A percentile compares a stretch with the other conserved stretches of the same genome.
phyloP scores from a whole-genome alignment of 2,113 vertebrate genomes.

The Passer montanus region DNA sequence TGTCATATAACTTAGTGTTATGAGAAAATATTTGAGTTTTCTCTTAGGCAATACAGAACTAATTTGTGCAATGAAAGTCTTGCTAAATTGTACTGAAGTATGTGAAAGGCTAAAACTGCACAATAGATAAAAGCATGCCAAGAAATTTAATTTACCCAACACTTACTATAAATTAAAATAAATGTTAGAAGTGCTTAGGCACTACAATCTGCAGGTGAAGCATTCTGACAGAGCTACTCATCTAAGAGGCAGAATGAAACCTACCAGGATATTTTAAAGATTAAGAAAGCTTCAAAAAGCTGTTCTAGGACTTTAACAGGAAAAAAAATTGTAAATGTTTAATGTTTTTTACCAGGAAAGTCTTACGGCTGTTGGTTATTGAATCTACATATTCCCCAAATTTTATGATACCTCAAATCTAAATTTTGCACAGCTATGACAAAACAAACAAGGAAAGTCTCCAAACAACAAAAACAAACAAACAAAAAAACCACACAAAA shows the following conservation, averaged over 20 bases:
- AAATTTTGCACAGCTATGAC: neutral
- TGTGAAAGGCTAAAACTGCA: constrained; percentile 50
- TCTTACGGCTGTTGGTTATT: neutral
- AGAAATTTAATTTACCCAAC: constrained; percentile 65
- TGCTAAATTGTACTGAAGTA: constrained; percentile 35
- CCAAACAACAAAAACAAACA: neutral
- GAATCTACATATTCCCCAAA: neutral
- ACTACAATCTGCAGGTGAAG: constrained; percentile 50
- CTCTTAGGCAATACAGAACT: constrained; percentile 25
- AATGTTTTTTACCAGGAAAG: neutral
- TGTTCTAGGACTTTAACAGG: neutral
- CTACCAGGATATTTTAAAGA: neutral
- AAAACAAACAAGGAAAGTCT: neutral
- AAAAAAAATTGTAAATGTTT: neutral
- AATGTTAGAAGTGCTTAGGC: constrained; percentile 47
- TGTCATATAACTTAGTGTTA: neutral
- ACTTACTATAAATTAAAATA: constrained; percentile 54
- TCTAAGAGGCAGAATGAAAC: constrained; percentile 20
- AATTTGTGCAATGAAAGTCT: constrained; percentile 17
- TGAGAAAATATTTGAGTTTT: constrained; percentile 38
- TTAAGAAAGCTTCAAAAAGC: neutral
- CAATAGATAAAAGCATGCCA: constrained; percentile 47
- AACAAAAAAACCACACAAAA: neutral
- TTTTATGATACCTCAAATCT: neutral
- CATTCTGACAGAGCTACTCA: neutral